Evolutionary conservation across 2,113 vertebrate species (phyloP).

Genomic region (Entelurus aequoreus): DNA sequence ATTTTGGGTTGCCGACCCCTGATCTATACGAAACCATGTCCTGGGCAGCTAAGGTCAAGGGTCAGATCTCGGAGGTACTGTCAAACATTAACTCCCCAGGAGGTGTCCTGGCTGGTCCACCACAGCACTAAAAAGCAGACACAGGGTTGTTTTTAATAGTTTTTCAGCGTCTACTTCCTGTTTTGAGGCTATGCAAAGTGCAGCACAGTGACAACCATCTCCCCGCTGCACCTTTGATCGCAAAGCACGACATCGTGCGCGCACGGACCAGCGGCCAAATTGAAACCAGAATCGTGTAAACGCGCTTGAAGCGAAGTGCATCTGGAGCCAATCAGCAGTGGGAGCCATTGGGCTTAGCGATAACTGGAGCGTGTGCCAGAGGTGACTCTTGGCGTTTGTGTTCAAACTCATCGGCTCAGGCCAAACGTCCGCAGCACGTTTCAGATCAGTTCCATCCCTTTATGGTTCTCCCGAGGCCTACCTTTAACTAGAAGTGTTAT

Average conservation of each 20-base stretch:
- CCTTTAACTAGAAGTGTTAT: not conserved
- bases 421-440: conserved; percentile 2
- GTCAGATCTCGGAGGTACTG: too few species aligned
- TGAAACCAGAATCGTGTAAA: conserved; percentile 38
- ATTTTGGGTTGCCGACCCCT: too few species aligned
- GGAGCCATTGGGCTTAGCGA: conserved; percentile 9
- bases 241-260: conserved; percentile 5
- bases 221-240: conserved; percentile 20
- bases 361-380: conserved; percentile 31
- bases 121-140: not conserved
- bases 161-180: not conserved
- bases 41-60: too few species aligned
- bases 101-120: too few species aligned
- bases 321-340: conserved; percentile 1
- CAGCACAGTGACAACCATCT: conserved; percentile 10
- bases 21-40: too few species aligned
- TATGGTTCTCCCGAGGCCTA: not conserved
- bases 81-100: too few species aligned
- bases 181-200: conserved; percentile 5
- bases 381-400: not conserved
- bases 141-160: not conserved
- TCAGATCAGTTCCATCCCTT: conserved; percentile 7
- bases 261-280: conserved; percentile 23
- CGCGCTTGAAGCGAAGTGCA: conserved; percentile 15
- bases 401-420: conserved; percentile 12